A percentile compares a stretch with the other conserved stretches of the same genome.
These are phyloP conservation scores for Clarias gariepinus DNA, from an alignment of 2,113 vertebrate species.

Conservation along the genomic window DNA sequence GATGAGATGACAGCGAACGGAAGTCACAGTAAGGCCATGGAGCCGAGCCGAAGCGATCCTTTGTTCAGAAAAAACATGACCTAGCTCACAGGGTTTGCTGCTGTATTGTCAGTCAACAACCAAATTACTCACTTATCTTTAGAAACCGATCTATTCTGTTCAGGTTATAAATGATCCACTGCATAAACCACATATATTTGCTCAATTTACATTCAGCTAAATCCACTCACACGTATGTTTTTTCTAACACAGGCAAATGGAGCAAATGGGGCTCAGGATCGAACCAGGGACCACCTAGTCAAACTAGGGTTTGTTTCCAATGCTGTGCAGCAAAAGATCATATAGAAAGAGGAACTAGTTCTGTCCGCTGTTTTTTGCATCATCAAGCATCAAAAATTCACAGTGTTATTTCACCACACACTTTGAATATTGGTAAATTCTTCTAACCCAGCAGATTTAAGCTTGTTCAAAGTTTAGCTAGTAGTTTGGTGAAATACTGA, in stretches of 20 bases:
- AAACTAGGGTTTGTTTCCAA: neutral
- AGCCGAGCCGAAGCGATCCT: neutral
- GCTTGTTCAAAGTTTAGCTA: neutral
- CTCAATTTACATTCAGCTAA: neutral
- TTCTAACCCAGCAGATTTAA: neutral
- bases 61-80: neutral
- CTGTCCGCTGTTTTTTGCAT: neutral
- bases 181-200: neutral
- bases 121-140: neutral
- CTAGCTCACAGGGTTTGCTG: neutral
- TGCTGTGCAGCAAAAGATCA: neutral
- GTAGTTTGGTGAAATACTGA: neutral
- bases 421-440: neutral
- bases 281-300: neutral
- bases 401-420: neutral
- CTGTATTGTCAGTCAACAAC: neutral
- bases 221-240: neutral
- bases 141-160: neutral
- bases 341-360: neutral
- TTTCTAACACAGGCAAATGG: neutral
- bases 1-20: neutral
- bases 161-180: neutral
- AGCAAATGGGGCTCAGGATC: neutral
- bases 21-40: neutral
- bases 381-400: neutral